Evolutionary conservation across 2,113 vertebrate genomes (phyloP).

Genomic region (Notothenia rossii): DNA sequence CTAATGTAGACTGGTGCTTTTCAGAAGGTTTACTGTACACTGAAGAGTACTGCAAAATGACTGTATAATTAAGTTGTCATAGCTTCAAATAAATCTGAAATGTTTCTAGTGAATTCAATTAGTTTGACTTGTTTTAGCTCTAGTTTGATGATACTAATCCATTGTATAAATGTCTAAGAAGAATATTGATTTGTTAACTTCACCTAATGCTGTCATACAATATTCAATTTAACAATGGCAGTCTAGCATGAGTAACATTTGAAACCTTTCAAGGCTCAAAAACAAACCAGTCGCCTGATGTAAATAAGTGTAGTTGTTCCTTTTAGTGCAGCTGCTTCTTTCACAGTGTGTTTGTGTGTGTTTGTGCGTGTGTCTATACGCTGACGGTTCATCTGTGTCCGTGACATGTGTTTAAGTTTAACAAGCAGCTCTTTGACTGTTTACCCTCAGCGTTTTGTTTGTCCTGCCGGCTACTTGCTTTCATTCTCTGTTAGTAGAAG

Average conservation of each 20-base stretch:
- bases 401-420: slow-evolving; percentile 62
- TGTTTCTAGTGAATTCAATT: background rate
- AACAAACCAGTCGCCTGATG: slow-evolving; percentile 16
- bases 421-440: slow-evolving; percentile 60
- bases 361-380: background rate
- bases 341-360: slow-evolving; percentile 15
- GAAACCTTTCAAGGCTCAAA: background rate
- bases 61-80: too few relatives aligned
- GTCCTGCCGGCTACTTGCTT: slow-evolving; percentile 40
- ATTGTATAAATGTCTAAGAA: too few relatives aligned
- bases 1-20: too few relatives aligned
- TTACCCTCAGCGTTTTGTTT: slow-evolving; percentile 57
- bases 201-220: background rate
- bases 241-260: background rate
- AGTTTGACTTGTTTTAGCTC: background rate
- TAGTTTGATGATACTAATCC: background rate
- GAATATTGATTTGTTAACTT: background rate
- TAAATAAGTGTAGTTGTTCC: slow-evolving; percentile 22
- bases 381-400: slow-evolving; percentile 27
- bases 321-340: slow-evolving; percentile 42
- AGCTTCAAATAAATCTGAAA: too few relatives aligned
- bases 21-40: too few relatives aligned
- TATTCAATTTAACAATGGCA: background rate
- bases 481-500: slow-evolving; percentile 59
- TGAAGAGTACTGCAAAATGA: background rate